phyloP scores from a whole-genome alignment of 2,888 invertebrate species.

The Yponomeuta plumbellus region DNA sequence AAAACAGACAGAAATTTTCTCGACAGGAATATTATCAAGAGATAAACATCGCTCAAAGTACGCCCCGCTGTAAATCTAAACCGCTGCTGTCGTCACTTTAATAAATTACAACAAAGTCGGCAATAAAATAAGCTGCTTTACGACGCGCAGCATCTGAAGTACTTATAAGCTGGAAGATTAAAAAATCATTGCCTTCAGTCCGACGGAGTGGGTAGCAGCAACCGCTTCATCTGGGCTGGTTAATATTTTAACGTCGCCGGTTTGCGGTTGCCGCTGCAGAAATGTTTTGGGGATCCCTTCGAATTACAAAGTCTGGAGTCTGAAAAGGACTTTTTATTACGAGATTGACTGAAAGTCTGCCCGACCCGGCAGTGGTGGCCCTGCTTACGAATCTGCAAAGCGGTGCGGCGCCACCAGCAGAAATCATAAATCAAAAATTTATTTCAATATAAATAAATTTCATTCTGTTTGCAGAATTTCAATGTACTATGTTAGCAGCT shows the following conservation, averaged over 20 bases:
- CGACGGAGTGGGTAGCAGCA: constrained; percentile 27
- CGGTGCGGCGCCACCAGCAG: too few relatives aligned
- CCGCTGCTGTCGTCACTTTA: background rate
- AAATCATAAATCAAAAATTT: too few relatives aligned
- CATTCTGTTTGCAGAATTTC: too few relatives aligned
- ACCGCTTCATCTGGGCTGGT: constrained; percentile 19
- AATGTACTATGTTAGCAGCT: too few relatives aligned
- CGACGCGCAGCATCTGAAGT: background rate
- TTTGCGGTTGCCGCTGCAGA: background rate
- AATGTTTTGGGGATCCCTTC: background rate
- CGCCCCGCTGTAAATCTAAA: background rate
- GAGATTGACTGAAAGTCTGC: too few relatives aligned
- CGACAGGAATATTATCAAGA: background rate
- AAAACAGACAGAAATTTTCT: background rate
- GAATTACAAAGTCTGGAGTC: too few relatives aligned
- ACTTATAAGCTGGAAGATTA: constrained; percentile 35
- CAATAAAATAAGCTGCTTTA: constrained; percentile 6
- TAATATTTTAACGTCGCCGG: background rate
- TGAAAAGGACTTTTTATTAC: too few relatives aligned
- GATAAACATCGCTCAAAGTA: background rate
- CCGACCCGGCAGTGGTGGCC: too few relatives aligned
- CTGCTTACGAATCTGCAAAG: too few relatives aligned
- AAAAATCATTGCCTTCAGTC: constrained; percentile 38
- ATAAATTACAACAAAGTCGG: constrained; percentile 6
- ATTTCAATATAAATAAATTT: too few relatives aligned